Evolutionary conservation across 2,113 vertebrate species (phyloP).

Genomic region (Zapus hudsonius): DNA sequence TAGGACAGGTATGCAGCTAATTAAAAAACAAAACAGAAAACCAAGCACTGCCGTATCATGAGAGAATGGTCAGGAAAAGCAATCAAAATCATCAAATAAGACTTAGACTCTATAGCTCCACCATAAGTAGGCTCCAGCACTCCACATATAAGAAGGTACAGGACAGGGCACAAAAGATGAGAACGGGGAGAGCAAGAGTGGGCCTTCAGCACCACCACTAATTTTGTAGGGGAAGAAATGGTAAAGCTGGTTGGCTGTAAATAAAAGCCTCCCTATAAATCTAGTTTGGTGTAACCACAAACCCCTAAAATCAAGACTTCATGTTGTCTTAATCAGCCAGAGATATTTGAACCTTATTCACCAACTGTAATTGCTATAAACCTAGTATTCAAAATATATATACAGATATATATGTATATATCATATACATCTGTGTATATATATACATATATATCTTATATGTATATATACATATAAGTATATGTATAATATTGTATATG

Average conservation of each 20-base stretch:
- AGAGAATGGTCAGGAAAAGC: neutral
- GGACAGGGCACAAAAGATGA: neutral
- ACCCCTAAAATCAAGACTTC: slow-evolving; percentile 13
- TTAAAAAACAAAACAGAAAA: neutral
- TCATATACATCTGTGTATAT: neutral
- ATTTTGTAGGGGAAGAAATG: neutral
- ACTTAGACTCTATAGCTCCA: neutral
- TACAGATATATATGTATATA: neutral
- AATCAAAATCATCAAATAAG: slow-evolving; percentile 19
- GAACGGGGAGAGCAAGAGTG: neutral
- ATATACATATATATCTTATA: neutral
- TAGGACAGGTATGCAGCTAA: neutral
- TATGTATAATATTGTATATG: neutral
- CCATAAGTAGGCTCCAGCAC: neutral
- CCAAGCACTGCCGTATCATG: neutral
- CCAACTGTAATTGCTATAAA: neutral
- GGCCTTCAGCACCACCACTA: no score
- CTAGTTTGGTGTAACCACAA: neutral
- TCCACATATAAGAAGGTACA: neutral
- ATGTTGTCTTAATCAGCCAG: neutral
- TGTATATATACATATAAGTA: neutral
- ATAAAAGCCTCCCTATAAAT: neutral
- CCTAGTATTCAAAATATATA: neutral
- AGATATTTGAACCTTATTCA: neutral
- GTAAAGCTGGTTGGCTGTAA: neutral